A percentile compares a stretch with the other conserved stretches of the same genome.
These are phyloP conservation scores for Erannis defoliaria DNA, from an alignment of 2,888 invertebrate genomes.

Conservation along the genomic window DNA sequence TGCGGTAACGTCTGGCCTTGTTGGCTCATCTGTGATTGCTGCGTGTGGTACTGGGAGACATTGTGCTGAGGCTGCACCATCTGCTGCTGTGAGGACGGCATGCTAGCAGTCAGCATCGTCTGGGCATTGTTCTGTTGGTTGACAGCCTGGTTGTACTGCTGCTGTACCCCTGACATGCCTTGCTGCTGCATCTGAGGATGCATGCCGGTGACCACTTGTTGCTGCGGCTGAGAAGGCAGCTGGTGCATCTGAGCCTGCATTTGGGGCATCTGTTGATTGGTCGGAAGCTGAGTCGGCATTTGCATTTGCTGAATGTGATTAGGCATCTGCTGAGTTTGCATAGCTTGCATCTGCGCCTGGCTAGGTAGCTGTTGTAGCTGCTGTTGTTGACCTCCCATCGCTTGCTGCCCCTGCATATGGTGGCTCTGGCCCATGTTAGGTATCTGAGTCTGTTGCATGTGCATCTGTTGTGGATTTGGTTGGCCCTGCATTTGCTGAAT, in stretches of 20 bases:
- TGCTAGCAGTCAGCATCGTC: constrained; percentile 77
- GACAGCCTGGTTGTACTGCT: constrained; percentile 84
- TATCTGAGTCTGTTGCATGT: constrained; percentile 84
- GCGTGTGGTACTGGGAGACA: constrained; percentile 83
- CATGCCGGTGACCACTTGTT: constrained; percentile 81
- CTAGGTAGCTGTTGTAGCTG: constrained; percentile 83
- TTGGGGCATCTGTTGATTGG: constrained; percentile 82
- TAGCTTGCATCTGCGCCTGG: constrained; percentile 82
- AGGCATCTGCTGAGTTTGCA: constrained; percentile 85
- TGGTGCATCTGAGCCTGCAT: constrained; percentile 85
- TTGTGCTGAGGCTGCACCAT: constrained; percentile 82
- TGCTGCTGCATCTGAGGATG: constrained; percentile 84
- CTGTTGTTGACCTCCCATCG: constrained; percentile 79
- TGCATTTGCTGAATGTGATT: constrained; percentile 86
- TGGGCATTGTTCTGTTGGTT: constrained; percentile 79
- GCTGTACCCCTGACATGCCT: constrained; percentile 80
- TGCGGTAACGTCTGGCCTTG: constrained; percentile 82
- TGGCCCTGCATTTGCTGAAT: constrained; percentile 83
- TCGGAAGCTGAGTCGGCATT: constrained; percentile 76
- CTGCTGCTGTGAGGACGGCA: constrained; percentile 80
- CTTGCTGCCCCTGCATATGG: constrained; percentile 79
- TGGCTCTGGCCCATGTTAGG: constrained; percentile 79
- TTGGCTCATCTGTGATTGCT: constrained; percentile 81
- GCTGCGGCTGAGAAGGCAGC: constrained; percentile 81
- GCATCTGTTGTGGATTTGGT: constrained; percentile 80